These are phyloP conservation scores for Papilio elwesi DNA, from an alignment of 2,888 invertebrate species.

Conservation along the genomic window DNA sequence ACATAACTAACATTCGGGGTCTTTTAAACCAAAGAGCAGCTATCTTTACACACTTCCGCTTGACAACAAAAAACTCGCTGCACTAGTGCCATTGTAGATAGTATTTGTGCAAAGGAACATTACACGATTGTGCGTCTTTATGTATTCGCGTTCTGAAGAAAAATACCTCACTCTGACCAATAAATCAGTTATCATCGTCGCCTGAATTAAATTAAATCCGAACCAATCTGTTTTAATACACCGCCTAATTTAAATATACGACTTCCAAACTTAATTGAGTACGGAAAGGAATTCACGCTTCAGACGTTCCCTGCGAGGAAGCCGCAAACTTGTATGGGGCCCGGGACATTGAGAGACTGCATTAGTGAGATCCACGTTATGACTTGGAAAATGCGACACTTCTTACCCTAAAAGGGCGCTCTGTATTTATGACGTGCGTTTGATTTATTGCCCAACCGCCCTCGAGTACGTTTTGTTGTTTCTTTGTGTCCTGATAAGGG, in stretches of 20 bases:
- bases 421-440: slow-evolving; percentile 66
- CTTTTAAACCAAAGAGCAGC: too few relatives aligned
- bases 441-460: slow-evolving; percentile 67
- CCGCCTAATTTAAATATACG: slow-evolving; percentile 54
- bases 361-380: slow-evolving; percentile 63
- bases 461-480: slow-evolving; percentile 64
- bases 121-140: too few relatives aligned
- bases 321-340: slow-evolving; percentile 48
- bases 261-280: slow-evolving; percentile 61
- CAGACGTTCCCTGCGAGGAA: slow-evolving; percentile 39
- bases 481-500: slow-evolving; percentile 36
- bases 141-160: not conserved
- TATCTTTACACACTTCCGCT: too few relatives aligned
- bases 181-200: slow-evolving; percentile 10
- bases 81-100: too few relatives aligned
- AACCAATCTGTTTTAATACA: slow-evolving; percentile 40
- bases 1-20: too few relatives aligned
- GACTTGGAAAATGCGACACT: slow-evolving; percentile 71
- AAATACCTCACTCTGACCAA: not conserved
- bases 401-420: slow-evolving; percentile 62
- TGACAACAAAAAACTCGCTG: too few relatives aligned
- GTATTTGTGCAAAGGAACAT: too few relatives aligned
- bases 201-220: slow-evolving; percentile 31
- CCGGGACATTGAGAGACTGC: slow-evolving; percentile 56
- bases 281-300: slow-evolving; percentile 49